These are phyloP conservation scores for Petrolisthes cinctipes DNA, from an alignment of 2,888 invertebrate genomes.

Conservation along the genomic window DNA sequence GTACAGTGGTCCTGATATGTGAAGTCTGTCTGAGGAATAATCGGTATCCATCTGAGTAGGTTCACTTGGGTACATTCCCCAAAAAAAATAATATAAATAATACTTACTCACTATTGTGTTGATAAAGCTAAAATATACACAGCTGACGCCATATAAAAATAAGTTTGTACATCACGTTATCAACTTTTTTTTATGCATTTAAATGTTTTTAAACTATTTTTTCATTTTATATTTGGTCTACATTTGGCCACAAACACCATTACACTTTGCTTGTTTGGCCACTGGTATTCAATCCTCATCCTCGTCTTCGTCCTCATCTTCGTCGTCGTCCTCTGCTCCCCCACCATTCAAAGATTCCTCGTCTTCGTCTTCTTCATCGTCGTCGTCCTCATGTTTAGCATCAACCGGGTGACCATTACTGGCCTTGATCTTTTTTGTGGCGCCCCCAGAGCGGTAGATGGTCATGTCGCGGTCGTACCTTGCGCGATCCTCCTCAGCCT, in stretches of 20 bases:
- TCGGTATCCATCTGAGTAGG: slow-evolving; percentile 19
- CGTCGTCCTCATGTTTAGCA: slow-evolving; percentile 39
- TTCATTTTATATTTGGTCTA: background rate
- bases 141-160: slow-evolving; percentile 57
- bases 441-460: slow-evolving; percentile 52
- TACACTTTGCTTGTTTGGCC: background rate
- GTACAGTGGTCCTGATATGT: slow-evolving; percentile 35
- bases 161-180: slow-evolving; percentile 62
- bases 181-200: background rate
- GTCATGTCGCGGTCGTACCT: slow-evolving; percentile 70
- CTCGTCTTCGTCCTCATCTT: slow-evolving; percentile 31
- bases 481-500: slow-evolving; percentile 71
- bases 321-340: slow-evolving; percentile 58
- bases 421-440: slow-evolving; percentile 48
- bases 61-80: background rate
- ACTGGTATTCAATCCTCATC: background rate
- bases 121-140: slow-evolving; percentile 53
- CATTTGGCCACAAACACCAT: slow-evolving; percentile 9
- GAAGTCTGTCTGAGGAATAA: slow-evolving; percentile 3
- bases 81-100: slow-evolving; percentile 31
- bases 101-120: background rate
- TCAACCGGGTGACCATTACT: slow-evolving; percentile 60
- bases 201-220: background rate
- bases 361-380: slow-evolving; percentile 45
- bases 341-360: slow-evolving; percentile 40